Conservation (phyloP, 2,888 invertebrate species). For the Nomada hirtipes region DNA sequence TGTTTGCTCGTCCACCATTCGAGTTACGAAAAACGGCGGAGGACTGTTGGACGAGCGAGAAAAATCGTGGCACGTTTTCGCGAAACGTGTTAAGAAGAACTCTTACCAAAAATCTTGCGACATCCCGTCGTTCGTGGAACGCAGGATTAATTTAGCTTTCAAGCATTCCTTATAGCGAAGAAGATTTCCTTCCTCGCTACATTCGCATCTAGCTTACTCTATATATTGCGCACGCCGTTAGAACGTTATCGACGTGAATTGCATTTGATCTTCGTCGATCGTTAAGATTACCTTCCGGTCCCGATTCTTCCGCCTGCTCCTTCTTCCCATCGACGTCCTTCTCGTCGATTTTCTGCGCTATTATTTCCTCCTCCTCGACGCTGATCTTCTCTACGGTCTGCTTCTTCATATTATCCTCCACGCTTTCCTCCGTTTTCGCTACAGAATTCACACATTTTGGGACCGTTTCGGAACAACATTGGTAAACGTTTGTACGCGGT, state of each 20-base stretch:
- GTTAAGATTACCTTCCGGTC: constrained; percentile 79
- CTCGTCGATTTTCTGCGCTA: constrained; percentile 74
- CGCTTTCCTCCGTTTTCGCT: constrained; percentile 81
- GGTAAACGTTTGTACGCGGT: background rate
- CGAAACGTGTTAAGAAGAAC: constrained; percentile 14
- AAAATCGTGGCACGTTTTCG: constrained; percentile 12
- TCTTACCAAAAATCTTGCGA: constrained; percentile 57
- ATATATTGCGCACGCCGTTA: background rate
- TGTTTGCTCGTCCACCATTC: background rate
- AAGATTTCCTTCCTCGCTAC: constrained; percentile 1
- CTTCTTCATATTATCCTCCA: constrained; percentile 74
- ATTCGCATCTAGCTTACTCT: constrained; percentile 30
- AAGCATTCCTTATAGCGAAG: constrained; percentile 44
- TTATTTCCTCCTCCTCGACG: constrained; percentile 82
- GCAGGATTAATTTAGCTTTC: constrained; percentile 17
- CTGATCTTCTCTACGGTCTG: constrained; percentile 64
- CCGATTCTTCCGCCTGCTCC: constrained; percentile 82
- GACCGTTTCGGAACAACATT: constrained; percentile 1
- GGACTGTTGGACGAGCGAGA: background rate
- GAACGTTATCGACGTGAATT: constrained; percentile 2
- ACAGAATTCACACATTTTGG: constrained; percentile 68
- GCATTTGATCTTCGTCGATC: background rate
- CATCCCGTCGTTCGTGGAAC: constrained; percentile 35
- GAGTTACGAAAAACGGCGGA: background rate
- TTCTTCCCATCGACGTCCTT: constrained; percentile 81